Conservation (phyloP, 2,888 invertebrate genomes). For the Clepsis dumicolana region DNA sequence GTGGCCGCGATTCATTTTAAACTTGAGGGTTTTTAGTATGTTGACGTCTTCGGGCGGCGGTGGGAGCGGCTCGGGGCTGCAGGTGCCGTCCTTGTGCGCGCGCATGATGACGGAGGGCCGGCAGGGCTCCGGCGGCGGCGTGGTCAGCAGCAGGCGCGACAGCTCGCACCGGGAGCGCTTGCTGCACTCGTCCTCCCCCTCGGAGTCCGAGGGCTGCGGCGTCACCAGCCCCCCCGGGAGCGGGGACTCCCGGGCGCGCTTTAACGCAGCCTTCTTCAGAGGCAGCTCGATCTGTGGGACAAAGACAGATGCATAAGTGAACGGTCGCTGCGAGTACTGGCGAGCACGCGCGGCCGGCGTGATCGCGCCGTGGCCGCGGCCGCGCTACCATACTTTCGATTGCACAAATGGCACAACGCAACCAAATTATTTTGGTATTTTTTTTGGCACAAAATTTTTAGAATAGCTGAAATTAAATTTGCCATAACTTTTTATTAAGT, state of each 20-base stretch:
- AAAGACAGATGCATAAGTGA: constrained; percentile 77
- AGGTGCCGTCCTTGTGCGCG: constrained; percentile 93
- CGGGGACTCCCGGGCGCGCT: constrained; percentile 69
- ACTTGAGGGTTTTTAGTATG: constrained; percentile 89
- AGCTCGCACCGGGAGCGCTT: constrained; percentile 82
- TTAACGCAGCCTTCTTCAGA: constrained; percentile 73
- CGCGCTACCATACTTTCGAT: constrained; percentile 72
- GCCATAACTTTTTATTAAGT: constrained; percentile 45
- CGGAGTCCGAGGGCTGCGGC: constrained; percentile 95
- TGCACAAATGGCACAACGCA: constrained; percentile 64
- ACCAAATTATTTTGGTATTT: constrained; percentile 46
- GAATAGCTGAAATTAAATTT: constrained; percentile 35
- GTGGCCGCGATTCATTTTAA: constrained; percentile 89
- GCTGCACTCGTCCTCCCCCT: constrained; percentile 88
- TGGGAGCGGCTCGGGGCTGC: constrained; percentile 80
- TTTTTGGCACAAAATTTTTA: constrained; percentile 41
- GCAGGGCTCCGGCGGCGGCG: constrained; percentile 85
- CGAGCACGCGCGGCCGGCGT: constrained; percentile 77
- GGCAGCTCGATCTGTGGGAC: constrained; percentile 79
- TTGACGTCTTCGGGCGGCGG: constrained; percentile 81
- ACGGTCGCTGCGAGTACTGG: constrained; percentile 72
- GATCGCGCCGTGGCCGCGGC: constrained; percentile 61
- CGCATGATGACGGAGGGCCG: constrained; percentile 94
- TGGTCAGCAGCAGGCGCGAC: constrained; percentile 82
- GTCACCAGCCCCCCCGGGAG: constrained; percentile 86